Conservation (phyloP, 2,888 invertebrate genomes). For the Drosophila buzzatii region DNA sequence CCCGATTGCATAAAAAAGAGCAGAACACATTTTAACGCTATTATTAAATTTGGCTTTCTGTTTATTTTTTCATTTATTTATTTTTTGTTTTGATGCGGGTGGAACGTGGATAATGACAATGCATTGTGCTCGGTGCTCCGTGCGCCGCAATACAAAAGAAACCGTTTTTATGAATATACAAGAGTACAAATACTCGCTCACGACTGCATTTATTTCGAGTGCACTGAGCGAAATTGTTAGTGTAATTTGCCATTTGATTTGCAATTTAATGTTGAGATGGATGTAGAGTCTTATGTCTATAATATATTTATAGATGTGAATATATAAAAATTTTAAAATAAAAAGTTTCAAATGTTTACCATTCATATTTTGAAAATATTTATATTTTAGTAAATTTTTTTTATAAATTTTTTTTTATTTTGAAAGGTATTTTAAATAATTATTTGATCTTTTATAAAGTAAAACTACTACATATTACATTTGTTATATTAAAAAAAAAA, state of each 20-base stretch:
- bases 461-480: no score
- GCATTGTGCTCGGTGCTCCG: slow-evolving; percentile 48
- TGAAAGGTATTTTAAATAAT: no score
- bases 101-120: slow-evolving; percentile 53
- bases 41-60: slow-evolving; percentile 60
- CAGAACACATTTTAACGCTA: slow-evolving; percentile 55
- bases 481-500: no score
- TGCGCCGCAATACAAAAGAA: slow-evolving; percentile 35
- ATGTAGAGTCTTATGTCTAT: not conserved
- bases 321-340: no score
- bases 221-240: slow-evolving; percentile 23
- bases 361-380: no score
- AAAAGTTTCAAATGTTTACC: no score
- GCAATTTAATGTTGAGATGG: no score
- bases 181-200: slow-evolving; percentile 15
- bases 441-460: no score
- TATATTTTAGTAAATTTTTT: no score
- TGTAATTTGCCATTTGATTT: not conserved
- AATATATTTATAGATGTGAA: no score
- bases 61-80: slow-evolving; percentile 12
- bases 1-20: slow-evolving; percentile 49
- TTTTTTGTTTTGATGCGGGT: slow-evolving; percentile 11
- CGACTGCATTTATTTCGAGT: slow-evolving; percentile 7
- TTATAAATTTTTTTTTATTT: no score
- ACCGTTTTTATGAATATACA: slow-evolving; percentile 24